Percentiles rank a stretch among this genome's conserved stretches.
Conservation (phyloP, 2,113 vertebrate genomes). For the Vicugna pacos region DNA sequence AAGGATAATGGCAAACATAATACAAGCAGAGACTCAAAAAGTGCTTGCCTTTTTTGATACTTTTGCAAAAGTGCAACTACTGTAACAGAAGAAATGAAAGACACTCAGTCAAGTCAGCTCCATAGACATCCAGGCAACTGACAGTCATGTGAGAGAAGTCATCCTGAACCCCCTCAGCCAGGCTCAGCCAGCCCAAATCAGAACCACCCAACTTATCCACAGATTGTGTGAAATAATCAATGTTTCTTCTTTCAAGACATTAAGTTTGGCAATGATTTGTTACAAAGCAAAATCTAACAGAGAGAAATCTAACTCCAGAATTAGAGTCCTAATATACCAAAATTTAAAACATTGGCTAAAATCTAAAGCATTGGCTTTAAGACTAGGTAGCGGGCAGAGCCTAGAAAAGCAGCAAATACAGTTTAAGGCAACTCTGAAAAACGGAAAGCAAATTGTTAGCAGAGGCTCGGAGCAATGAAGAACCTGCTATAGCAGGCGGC, state of each 20-base stretch:
- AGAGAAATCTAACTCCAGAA: not conserved
- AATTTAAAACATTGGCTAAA: not conserved
- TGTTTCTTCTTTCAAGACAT: not conserved
- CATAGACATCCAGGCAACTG: not conserved
- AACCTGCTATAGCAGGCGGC: not conserved
- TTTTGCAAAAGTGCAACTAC: not conserved
- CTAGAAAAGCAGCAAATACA: not conserved
- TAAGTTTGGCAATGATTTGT: not conserved
- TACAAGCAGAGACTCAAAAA: not conserved
- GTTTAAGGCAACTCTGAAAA: slow-evolving; percentile 13
- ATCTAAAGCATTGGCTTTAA: not conserved
- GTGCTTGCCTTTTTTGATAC: not conserved
- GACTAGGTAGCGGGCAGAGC: not conserved
- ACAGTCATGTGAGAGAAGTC: not conserved
- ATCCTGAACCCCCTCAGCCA: not conserved
- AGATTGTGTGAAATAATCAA: not conserved
- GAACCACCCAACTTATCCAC: not conserved
- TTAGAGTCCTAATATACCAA: not conserved
- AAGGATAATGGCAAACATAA: not conserved
- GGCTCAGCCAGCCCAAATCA: not conserved
- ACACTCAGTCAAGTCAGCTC: not conserved
- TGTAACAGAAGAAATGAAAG: not conserved
- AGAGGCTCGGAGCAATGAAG: not conserved
- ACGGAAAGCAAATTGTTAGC: not conserved
- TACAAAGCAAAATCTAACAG: slow-evolving; percentile 1